Conservation (phyloP, 2,797 vertebrate species). For the Rallus crepitans region DNA sequence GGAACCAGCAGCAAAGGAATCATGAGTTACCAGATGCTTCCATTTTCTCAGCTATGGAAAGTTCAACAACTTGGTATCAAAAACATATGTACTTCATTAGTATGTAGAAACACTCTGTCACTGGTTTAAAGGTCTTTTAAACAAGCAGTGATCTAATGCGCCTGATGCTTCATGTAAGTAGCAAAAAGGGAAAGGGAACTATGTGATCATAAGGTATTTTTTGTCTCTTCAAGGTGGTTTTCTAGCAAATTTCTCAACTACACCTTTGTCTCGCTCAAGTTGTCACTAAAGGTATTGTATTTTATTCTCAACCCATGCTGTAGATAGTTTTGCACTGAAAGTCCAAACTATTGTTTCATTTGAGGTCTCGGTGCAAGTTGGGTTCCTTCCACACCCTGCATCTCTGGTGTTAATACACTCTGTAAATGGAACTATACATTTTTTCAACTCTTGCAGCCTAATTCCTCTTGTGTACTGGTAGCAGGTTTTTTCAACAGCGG, state of each 20-base stretch:
- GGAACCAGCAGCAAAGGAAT: not conserved
- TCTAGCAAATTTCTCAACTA: not conserved
- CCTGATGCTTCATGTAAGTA: not conserved
- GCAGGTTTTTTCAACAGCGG: not conserved
- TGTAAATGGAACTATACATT: not conserved
- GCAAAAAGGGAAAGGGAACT: not conserved
- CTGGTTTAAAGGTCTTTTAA: not conserved
- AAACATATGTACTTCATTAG: not conserved
- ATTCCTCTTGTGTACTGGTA: not conserved
- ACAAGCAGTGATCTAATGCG: not conserved
- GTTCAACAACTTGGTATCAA: not conserved
- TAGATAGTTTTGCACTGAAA: not conserved
- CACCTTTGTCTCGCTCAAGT: not conserved
- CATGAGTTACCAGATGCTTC: not conserved
- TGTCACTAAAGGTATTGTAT: not conserved
- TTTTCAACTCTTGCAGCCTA: not conserved
- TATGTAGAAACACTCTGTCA: not conserved
- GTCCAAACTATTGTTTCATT: not conserved
- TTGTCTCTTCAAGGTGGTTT: not conserved
- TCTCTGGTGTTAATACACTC: not conserved
- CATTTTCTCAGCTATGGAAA: not conserved
- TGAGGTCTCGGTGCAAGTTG: not conserved
- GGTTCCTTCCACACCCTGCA: not conserved
- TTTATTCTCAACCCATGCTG: not conserved
- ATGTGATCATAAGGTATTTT: rapidly evolving